These are phyloP conservation scores for Australoheros scitulus DNA, from an alignment of 2,113 vertebrate species.

Conservation along the genomic window DNA sequence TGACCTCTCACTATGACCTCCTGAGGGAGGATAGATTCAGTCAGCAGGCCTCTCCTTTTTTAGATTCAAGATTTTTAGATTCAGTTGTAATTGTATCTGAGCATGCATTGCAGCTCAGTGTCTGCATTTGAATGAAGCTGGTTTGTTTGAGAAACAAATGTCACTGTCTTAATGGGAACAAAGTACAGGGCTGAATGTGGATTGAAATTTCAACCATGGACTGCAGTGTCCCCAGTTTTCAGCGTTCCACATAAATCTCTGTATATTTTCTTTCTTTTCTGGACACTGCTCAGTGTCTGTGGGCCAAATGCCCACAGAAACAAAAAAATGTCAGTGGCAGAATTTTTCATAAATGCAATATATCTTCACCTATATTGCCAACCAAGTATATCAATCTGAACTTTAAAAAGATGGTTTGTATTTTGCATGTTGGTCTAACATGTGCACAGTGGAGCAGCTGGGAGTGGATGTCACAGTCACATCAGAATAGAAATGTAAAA, in stretches of 20 bases:
- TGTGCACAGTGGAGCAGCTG: neutral
- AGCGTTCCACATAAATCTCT: too few species aligned
- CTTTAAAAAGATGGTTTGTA: neutral
- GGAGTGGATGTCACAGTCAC: neutral
- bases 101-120: too few species aligned
- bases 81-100: too few species aligned
- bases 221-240: too few species aligned
- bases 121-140: too few species aligned
- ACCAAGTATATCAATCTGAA: neutral
- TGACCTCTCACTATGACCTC: neutral
- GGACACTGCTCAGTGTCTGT: neutral
- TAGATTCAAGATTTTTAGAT: too few species aligned
- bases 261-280: too few species aligned
- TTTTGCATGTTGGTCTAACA: neutral
- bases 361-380: neutral
- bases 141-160: too few species aligned
- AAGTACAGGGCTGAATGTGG: too few species aligned
- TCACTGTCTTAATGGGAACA: too few species aligned
- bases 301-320: neutral
- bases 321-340: neutral
- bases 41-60: too few species aligned
- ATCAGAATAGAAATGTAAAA: neutral
- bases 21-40: neutral
- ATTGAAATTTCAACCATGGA: too few species aligned
- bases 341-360: neutral